A percentile compares a stretch with the other conserved stretches of the same genome.
Conservation (phyloP, 2,113 vertebrate genomes). For the Tupaia chinensis region DNA sequence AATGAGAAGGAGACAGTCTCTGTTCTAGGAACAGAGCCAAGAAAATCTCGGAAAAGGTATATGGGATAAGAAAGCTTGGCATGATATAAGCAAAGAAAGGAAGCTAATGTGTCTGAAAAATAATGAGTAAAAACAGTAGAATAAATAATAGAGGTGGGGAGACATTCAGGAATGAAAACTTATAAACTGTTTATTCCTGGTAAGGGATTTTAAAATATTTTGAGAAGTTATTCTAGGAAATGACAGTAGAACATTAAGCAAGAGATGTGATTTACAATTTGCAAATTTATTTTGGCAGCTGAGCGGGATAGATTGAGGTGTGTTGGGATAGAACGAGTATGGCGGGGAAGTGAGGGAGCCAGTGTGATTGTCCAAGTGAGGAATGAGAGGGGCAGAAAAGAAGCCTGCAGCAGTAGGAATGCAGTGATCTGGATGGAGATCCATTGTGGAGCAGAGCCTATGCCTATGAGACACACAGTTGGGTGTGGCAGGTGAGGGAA, state of each 20-base stretch:
- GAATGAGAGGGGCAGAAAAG: neutral
- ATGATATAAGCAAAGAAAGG: neutral
- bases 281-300: slow-evolving; percentile 31
- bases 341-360: neutral
- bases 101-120: neutral
- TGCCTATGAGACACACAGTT: neutral
- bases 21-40: slow-evolving; percentile 17
- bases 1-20: neutral
- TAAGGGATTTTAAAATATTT: neutral
- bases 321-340: neutral
- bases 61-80: neutral
- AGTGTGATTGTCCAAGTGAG: neutral
- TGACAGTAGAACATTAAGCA: neutral
- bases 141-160: slow-evolving; percentile 11
- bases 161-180: slow-evolving; percentile 22
- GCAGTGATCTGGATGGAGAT: neutral
- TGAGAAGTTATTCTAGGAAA: neutral
- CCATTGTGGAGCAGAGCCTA: neutral
- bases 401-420: too few relatives aligned
- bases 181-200: neutral
- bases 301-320: neutral
- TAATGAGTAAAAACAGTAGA: neutral
- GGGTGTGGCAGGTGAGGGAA: neutral
- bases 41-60: neutral
- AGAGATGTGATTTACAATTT: neutral